Conservation (phyloP, 1,140 invertebrate species). For the Drosophila parabipectinata region DNA sequence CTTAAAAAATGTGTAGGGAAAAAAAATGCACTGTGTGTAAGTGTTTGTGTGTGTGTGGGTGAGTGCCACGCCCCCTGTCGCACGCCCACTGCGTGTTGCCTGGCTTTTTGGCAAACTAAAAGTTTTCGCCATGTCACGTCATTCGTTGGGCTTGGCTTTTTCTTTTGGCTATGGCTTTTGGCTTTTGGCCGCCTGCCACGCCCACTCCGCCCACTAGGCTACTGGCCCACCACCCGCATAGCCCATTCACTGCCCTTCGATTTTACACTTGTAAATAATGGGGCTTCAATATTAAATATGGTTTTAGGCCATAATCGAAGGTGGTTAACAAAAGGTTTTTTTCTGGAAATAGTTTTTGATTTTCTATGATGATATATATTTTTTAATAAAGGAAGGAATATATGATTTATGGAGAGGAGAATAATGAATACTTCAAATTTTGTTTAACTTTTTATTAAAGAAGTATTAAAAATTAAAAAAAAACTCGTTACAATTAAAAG, state of each 20-base stretch:
- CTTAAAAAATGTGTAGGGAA: slow-evolving; percentile 30
- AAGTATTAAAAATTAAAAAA: too few species aligned
- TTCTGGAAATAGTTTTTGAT: too few species aligned
- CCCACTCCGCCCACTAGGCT: slow-evolving; percentile 2
- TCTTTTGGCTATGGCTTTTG: slow-evolving; percentile 29
- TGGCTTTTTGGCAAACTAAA: slow-evolving; percentile 58
- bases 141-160: slow-evolving; percentile 57
- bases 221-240: not conserved
- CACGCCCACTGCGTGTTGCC: slow-evolving; percentile 64
- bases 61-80: slow-evolving; percentile 56
- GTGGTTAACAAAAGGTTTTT: too few species aligned
- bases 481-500: too few species aligned
- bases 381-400: too few species aligned
- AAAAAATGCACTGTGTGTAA: slow-evolving; percentile 36
- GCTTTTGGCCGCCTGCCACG: slow-evolving; percentile 45
- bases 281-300: not conserved
- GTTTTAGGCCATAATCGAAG: not conserved
- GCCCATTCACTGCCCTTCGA: not conserved
- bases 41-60: slow-evolving; percentile 2
- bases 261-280: not conserved
- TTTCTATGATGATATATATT: too few species aligned
- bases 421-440: too few species aligned
- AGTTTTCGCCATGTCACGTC: slow-evolving; percentile 77
- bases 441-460: too few species aligned
- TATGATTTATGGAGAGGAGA: too few species aligned